Percentiles rank a stretch among this genome's conserved stretches.
Conservation (phyloP, 2,888 invertebrate species). For the Carabus problematicus region DNA sequence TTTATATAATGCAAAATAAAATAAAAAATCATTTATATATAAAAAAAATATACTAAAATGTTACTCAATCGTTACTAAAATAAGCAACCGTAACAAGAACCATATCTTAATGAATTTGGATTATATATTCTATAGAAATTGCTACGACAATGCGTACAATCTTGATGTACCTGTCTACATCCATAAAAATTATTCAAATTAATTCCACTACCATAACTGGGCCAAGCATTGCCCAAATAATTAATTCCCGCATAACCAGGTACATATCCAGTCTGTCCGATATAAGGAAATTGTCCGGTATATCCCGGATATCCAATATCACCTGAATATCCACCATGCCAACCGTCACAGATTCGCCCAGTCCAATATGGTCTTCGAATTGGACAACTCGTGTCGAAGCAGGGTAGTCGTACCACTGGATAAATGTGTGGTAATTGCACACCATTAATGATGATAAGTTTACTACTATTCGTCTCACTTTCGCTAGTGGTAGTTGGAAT, state of each 20-base stretch:
- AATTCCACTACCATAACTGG: conserved; percentile 2
- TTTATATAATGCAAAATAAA: no score
- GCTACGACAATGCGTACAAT: conserved; percentile 16
- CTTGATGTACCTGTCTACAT: conserved; percentile 12
- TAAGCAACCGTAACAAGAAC: conserved; percentile 30
- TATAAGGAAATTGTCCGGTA: background rate
- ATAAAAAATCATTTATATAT: no score
- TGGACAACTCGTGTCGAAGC: background rate
- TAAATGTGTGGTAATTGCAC: conserved; percentile 7
- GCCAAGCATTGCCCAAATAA: conserved; percentile 4
- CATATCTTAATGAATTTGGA: conserved; percentile 5
- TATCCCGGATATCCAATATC: background rate
- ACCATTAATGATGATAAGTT: conserved; percentile 11
- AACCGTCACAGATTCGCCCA: conserved; percentile 18
- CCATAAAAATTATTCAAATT: conserved; percentile 7
- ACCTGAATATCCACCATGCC: background rate
- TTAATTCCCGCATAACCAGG: background rate
- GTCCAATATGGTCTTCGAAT: conserved; percentile 10
- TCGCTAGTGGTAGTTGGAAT: conserved; percentile 20
- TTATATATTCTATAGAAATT: conserved; percentile 16
- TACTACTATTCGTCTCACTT: background rate
- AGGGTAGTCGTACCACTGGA: conserved; percentile 11
- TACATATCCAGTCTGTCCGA: background rate
- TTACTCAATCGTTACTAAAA: background rate
- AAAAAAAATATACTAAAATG: no score